phyloP scores from a whole-genome alignment of 2,113 vertebrate genomes.

The Emydura subglobosa region DNA sequence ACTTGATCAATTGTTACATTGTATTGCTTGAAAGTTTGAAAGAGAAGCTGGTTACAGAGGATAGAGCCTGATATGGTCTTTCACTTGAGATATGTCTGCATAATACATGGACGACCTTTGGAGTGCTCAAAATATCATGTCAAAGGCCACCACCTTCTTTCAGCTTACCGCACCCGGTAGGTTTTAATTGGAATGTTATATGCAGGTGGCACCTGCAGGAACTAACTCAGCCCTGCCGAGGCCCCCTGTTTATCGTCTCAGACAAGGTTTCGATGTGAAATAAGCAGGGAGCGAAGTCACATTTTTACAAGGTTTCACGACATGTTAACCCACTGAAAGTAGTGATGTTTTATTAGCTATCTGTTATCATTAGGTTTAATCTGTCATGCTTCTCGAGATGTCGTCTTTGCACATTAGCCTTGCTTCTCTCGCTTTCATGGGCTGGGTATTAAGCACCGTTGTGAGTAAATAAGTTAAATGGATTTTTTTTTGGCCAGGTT shows the following conservation, averaged over 20 bases:
- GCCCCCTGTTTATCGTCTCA: background rate
- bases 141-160: background rate
- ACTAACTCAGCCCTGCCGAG: background rate
- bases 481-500: slow-evolving; percentile 33
- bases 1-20: background rate
- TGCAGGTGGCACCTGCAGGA: background rate
- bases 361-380: slow-evolving; percentile 53
- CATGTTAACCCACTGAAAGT: background rate
- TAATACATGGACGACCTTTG: fast-evolving
- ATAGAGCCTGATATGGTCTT: background rate
- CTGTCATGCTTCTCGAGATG: background rate
- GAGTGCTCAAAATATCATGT: fast-evolving
- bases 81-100: background rate
- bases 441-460: background rate
- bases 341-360: slow-evolving; percentile 1
- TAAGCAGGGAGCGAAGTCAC: background rate
- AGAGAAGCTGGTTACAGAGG: background rate
- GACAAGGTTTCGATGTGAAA: slow-evolving; percentile 4
- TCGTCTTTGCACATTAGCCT: background rate
- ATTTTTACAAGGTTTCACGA: background rate
- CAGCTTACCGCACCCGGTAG: background rate
- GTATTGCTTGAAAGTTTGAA: background rate
- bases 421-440: background rate
- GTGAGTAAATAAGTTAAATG: background rate
- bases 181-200: background rate